A percentile compares a stretch with the other conserved stretches of the same genome.
phyloP scores from a whole-genome alignment of 2,113 vertebrate genomes.

The Rostratula benghalensis region DNA sequence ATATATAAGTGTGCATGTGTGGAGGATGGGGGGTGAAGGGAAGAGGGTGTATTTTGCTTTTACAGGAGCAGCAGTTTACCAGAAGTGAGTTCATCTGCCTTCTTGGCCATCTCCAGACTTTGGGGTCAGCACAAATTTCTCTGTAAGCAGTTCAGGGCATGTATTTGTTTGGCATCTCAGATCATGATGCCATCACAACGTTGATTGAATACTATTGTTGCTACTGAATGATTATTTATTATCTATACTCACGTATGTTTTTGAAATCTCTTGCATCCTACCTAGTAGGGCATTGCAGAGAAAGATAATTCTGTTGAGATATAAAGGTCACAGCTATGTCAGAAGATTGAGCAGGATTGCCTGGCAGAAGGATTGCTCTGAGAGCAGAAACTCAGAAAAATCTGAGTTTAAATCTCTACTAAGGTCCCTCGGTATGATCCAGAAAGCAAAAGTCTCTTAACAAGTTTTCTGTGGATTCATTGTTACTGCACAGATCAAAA shows the following conservation, averaged over 20 bases:
- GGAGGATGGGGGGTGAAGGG: neutral
- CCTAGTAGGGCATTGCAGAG: neutral
- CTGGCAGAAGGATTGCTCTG: neutral
- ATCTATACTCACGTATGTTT: neutral
- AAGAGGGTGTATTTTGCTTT: neutral
- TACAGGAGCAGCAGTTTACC: slow-evolving; percentile 42
- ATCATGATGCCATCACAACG: accelerated
- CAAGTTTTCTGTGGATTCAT: neutral
- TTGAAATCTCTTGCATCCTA: neutral
- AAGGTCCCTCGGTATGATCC: neutral
- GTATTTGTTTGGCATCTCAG: neutral
- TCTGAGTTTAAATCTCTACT: neutral
- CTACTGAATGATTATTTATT: neutral
- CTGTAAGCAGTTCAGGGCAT: neutral
- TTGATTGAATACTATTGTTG: neutral
- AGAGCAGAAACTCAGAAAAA: too few species aligned
- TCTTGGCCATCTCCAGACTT: slow-evolving; percentile 2
- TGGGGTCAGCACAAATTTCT: neutral
- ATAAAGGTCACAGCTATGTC: neutral
- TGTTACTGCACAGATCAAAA: neutral
- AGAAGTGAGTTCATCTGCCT: slow-evolving; percentile 27
- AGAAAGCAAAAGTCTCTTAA: neutral
- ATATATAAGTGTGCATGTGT: neutral
- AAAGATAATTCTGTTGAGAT: neutral
- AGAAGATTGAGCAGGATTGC: neutral